Evolutionary conservation across 2,888 invertebrate genomes (phyloP).

Genomic region (Epicampocera succincta): DNA sequence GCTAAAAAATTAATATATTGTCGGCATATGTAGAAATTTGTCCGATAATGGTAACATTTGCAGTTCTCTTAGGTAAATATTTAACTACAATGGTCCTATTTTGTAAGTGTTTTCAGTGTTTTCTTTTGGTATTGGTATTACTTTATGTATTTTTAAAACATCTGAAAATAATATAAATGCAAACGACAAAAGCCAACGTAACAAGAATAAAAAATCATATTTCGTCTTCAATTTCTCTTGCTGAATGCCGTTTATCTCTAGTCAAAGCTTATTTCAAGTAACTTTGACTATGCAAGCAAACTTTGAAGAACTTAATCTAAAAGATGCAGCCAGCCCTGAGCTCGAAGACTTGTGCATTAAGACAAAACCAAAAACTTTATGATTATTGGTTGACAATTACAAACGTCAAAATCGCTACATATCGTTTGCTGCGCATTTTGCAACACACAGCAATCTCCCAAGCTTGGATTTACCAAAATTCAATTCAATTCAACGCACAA

Average conservation of each 20-base stretch:
- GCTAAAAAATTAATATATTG: too few species aligned
- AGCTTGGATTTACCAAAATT: conserved; percentile 38
- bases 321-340: neutral
- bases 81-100: too few species aligned
- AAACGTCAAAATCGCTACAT: neutral
- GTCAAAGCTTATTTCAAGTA: conserved; percentile 28
- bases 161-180: too few species aligned
- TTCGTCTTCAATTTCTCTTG: neutral
- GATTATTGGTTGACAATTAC: conserved; percentile 11
- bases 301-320: conserved; percentile 3
- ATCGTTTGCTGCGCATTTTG: conserved; percentile 3
- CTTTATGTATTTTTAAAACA: too few species aligned
- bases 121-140: too few species aligned
- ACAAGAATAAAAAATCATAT: conserved; percentile 18
- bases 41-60: too few species aligned
- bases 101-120: too few species aligned
- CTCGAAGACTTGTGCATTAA: conserved; percentile 23
- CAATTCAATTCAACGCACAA: conserved; percentile 30
- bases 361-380: conserved; percentile 14
- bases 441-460: conserved; percentile 4
- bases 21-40: too few species aligned
- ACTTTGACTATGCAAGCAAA: conserved; percentile 14
- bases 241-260: conserved; percentile 16
- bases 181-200: neutral
- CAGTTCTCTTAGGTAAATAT: too few species aligned